A percentile compares a stretch with the other conserved stretches of the same genome.
Conservation (phyloP, 2,797 vertebrate species). For the Heliangelus exortis region DNA sequence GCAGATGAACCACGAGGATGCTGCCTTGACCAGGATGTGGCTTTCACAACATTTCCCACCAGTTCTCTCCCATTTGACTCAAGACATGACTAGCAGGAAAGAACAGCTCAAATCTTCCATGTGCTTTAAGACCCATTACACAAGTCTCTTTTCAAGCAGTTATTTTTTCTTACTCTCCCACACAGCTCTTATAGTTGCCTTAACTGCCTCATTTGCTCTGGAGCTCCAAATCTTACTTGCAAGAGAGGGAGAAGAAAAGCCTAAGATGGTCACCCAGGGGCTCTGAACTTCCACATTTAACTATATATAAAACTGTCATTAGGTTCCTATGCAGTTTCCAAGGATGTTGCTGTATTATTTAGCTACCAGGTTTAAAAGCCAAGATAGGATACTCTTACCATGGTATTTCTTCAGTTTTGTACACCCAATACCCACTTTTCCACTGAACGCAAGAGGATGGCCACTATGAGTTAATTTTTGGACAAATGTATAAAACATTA, state of each 20-base stretch:
- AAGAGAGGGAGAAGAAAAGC: not conserved
- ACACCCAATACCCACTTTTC: not conserved
- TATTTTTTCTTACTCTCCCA: constrained; percentile 17
- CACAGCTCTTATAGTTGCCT: not conserved
- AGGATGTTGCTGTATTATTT: not conserved
- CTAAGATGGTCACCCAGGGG: not conserved
- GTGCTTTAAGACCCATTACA: not conserved
- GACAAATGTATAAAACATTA: not conserved
- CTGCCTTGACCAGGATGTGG: not conserved
- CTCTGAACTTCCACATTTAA: not conserved
- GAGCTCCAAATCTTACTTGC: not conserved
- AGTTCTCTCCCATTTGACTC: not conserved
- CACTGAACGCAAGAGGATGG: not conserved
- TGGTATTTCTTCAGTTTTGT: not conserved
- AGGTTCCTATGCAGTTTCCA: not conserved
- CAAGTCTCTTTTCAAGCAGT: not conserved
- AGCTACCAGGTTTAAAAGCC: not conserved
- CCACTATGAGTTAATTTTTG: not conserved
- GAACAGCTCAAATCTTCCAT: not conserved
- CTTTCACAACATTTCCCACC: not conserved
- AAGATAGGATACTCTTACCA: not conserved
- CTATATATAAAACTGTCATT: not conserved
- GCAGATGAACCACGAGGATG: not conserved
- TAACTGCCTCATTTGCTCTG: not conserved
- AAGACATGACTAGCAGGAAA: not conserved